phyloP scores from a whole-genome alignment of 64 coral and sea anemone genomes.

The Pocillopora damicornis region DNA sequence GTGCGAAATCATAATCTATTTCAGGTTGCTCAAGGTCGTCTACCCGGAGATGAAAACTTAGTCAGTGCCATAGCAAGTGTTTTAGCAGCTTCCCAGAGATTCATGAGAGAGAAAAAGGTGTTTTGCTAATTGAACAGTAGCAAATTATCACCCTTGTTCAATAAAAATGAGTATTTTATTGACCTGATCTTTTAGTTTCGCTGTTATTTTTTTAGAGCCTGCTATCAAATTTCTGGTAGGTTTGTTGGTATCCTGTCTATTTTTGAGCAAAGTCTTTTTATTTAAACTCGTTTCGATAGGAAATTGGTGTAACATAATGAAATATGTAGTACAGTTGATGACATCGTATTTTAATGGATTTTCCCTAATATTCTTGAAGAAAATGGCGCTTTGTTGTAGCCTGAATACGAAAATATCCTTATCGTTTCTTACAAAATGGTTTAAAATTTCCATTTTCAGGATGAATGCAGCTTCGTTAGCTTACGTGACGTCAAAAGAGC shows the following conservation, averaged over 20 bases:
- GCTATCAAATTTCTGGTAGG: too few relatives aligned
- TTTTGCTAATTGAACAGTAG: neutral
- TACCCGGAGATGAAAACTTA: slow-evolving; percentile 37
- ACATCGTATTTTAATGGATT: neutral
- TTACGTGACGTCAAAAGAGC: slow-evolving; percentile 71
- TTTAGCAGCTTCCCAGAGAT: slow-evolving; percentile 44
- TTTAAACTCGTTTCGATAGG: too few relatives aligned
- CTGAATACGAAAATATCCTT: too few relatives aligned
- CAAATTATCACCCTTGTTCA: neutral
- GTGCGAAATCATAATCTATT: neutral
- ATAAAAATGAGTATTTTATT: neutral
- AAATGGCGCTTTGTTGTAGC: too few relatives aligned
- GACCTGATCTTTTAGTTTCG: neutral
- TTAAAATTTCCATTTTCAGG: slow-evolving; percentile 20
- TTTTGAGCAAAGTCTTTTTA: too few relatives aligned
- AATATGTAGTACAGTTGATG: too few relatives aligned
- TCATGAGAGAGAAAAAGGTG: slow-evolving; percentile 48
- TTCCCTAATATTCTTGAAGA: too few relatives aligned
- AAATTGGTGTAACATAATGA: too few relatives aligned
- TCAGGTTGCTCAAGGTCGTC: slow-evolving; percentile 33
- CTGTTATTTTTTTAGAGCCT: too few relatives aligned
- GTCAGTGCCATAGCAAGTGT: slow-evolving; percentile 44
- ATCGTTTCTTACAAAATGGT: neutral
- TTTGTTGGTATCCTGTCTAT: too few relatives aligned
- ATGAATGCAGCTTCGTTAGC: slow-evolving; percentile 76